Percentiles rank a stretch among this genome's conserved stretches.
These are phyloP conservation scores for Darevskia mixta DNA, from an alignment of 2,797 vertebrate genomes.

Conservation along the genomic window DNA sequence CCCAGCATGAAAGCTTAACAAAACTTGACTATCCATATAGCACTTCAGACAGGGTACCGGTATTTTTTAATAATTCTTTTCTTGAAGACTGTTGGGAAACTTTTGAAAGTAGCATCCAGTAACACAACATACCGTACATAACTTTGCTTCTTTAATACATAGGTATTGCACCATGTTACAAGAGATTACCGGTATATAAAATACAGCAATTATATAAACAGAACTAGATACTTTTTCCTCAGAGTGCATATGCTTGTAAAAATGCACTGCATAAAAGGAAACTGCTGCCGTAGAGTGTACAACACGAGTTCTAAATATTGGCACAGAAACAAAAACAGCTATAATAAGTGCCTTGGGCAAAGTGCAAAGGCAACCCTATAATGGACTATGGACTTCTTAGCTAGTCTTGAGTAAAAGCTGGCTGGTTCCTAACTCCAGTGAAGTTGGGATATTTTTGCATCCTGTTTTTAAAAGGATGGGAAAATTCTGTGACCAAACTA, in stretches of 20 bases:
- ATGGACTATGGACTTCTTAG: constrained; percentile 12
- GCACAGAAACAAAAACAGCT: background rate
- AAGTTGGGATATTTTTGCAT: background rate
- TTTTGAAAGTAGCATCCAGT: background rate
- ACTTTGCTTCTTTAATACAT: background rate
- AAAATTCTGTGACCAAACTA: background rate
- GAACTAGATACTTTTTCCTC: background rate
- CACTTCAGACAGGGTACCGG: no score
- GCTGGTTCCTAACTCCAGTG: background rate
- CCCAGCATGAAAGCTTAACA: no score
- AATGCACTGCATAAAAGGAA: background rate
- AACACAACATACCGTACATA: no score
- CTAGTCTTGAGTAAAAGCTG: background rate
- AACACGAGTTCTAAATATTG: background rate
- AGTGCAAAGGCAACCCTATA: constrained; percentile 14
- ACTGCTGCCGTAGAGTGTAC: background rate
- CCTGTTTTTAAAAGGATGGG: background rate
- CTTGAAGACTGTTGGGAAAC: background rate
- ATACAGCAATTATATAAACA: background rate
- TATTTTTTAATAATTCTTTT: background rate
- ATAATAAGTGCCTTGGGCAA: background rate
- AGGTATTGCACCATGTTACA: background rate
- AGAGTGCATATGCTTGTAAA: background rate
- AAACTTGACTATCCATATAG: no score
- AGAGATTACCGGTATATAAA: background rate